Evolutionary conservation across 2,888 invertebrate species (phyloP).

Genomic region (Tetanocera ferruginea): DNA sequence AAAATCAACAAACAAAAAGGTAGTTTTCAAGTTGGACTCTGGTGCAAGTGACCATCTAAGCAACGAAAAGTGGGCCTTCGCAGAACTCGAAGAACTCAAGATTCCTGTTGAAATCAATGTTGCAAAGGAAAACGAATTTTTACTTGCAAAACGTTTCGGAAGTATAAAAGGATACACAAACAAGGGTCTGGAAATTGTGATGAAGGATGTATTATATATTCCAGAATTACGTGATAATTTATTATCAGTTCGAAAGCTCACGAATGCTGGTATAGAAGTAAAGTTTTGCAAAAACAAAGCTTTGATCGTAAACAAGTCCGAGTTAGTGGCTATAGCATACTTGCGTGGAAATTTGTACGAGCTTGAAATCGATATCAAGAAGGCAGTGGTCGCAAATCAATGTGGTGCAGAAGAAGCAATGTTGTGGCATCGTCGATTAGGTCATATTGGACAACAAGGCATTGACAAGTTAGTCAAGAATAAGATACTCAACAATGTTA

Average conservation of each 20-base stretch:
- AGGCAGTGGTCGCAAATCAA: not conserved
- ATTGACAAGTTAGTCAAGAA: not conserved
- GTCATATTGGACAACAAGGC: constrained; percentile 1
- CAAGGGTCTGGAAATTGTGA: too few species aligned
- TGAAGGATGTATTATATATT: too few species aligned
- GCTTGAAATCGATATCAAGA: not conserved
- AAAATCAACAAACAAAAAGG: not conserved
- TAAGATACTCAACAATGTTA: not conserved
- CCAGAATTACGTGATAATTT: too few species aligned
- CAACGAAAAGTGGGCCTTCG: too few species aligned
- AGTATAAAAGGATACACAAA: too few species aligned
- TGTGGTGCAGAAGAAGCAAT: not conserved
- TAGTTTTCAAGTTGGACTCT: too few species aligned
- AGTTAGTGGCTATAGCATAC: not conserved
- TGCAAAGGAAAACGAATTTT: too few species aligned
- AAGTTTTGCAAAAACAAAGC: not conserved
- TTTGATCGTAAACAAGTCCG: not conserved
- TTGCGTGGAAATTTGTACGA: not conserved
- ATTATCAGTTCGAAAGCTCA: too few species aligned
- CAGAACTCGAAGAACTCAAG: too few species aligned
- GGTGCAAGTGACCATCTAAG: too few species aligned
- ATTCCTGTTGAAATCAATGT: too few species aligned
- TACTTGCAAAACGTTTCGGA: too few species aligned
- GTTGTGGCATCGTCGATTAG: not conserved
- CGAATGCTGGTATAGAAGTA: not conserved